A percentile compares a stretch with the other conserved stretches of the same genome.
Evolutionary conservation across 2,888 invertebrate genomes (phyloP).

Genomic region (Drosophila recens): DNA sequence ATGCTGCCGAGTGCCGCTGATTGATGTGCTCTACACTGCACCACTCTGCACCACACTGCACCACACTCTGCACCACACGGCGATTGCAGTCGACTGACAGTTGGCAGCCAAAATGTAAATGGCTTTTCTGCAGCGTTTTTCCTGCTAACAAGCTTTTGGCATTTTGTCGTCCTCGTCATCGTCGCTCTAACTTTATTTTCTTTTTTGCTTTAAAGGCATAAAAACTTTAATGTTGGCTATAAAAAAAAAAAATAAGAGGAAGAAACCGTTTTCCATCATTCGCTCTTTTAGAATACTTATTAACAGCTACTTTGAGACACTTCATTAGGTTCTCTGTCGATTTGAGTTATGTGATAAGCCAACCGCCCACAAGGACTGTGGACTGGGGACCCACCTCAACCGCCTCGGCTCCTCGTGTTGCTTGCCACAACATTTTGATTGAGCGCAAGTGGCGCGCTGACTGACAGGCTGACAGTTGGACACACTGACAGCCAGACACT

Average conservation of each 20-base stretch:
- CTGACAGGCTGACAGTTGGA: slow-evolving; percentile 67
- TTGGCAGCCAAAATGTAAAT: slow-evolving; percentile 71
- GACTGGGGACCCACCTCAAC: background rate
- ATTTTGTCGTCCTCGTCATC: slow-evolving; percentile 44
- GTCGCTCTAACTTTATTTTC: slow-evolving; percentile 32
- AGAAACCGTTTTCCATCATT: slow-evolving; percentile 10
- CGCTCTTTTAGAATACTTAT: slow-evolving; percentile 46
- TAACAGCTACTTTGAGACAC: slow-evolving; percentile 78
- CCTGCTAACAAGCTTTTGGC: slow-evolving; percentile 77
- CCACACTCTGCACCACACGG: slow-evolving; percentile 9
- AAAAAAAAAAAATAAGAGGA: slow-evolving; percentile 46
- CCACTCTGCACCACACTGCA: slow-evolving; percentile 4
- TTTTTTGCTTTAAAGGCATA: slow-evolving; percentile 51
- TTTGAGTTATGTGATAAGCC: slow-evolving; percentile 73
- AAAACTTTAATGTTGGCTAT: slow-evolving; percentile 67
- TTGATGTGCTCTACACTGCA: slow-evolving; percentile 63
- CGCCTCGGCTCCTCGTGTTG: background rate
- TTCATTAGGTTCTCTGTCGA: slow-evolving; percentile 59
- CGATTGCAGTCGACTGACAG: slow-evolving; percentile 24
- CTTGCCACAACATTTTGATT: slow-evolving; percentile 48
- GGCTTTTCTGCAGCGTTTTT: slow-evolving; percentile 62
- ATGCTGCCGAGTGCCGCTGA: slow-evolving; percentile 72
- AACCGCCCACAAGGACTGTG: slow-evolving; percentile 45
- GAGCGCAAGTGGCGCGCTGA: slow-evolving; percentile 72
- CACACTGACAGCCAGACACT: slow-evolving; percentile 70